Conservation (phyloP, 2,888 invertebrate genomes). For the Lepidonotus clava region DNA sequence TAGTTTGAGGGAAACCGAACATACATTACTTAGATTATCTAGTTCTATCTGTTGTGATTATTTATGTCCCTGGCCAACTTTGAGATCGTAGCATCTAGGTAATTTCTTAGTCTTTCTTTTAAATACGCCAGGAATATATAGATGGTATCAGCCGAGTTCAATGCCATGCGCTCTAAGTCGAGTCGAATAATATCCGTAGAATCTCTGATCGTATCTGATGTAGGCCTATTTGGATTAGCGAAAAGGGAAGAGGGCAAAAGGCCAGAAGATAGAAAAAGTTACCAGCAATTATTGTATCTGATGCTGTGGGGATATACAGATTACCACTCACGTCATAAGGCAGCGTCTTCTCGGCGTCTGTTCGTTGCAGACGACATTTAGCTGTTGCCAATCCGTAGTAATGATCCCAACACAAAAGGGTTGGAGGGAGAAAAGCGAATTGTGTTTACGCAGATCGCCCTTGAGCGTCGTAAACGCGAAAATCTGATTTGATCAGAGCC, state of each 20-base stretch:
- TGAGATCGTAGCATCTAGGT: background rate
- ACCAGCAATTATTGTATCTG: background rate
- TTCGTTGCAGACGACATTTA: background rate
- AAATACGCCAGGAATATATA: background rate
- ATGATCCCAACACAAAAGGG: background rate
- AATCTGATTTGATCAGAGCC: slow-evolving; percentile 49
- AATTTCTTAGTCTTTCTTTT: background rate
- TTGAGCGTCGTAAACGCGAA: background rate
- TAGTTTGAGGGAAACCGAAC: background rate
- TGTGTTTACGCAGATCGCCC: slow-evolving; percentile 1
- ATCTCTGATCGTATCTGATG: background rate
- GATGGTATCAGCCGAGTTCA: background rate
- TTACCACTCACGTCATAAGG: background rate
- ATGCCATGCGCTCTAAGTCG: background rate
- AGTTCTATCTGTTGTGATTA: background rate
- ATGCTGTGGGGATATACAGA: background rate
- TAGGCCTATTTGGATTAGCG: background rate
- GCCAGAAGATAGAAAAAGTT: background rate
- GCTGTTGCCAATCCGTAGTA: background rate
- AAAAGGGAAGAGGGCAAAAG: background rate
- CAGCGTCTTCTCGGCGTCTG: background rate
- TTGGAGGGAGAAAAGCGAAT: background rate
- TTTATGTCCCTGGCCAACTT: background rate
- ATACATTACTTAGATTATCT: background rate
- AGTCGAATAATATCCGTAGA: too few species aligned